Evolutionary conservation across 2,888 invertebrate genomes (phyloP), one percentile per base, ranked within the genome.

Genomic region (Stenichneumon culpator): DNA sequence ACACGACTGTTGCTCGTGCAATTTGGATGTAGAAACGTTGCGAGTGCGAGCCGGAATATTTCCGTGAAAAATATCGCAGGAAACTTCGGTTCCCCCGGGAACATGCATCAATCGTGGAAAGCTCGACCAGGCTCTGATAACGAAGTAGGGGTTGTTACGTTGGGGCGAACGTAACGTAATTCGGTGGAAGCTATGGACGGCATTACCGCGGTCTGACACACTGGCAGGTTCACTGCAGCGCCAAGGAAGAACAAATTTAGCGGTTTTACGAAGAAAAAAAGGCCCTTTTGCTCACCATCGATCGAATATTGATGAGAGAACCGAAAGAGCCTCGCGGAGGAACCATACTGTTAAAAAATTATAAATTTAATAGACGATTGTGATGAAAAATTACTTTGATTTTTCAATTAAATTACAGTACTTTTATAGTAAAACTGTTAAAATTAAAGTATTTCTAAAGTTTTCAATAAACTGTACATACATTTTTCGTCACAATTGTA

Each of bases 251-350:
- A 19, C 16, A n/a, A 14, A 79, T 39, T 32, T 32, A 32, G 44
- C 5, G 44, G n/a, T 69, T 25, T 28, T 9, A 36, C 25, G 11
- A 7, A 6, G 32, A 1, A 39, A 39, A 39, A 11, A 11, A 19
- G 6, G 9, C 11, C 19, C 47, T 60, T 19, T 69, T 60, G 47
- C 22, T 70, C 69, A 16, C 9, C 11, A 25, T 69, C 69, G 32
- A 78, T 70, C 63, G 50, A 70, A 70, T 77, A 77, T 82, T 32
- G 77, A 77, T 54, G 52, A 77, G 65, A 9, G 52, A 32, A 25
- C 22, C n/a, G 63, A 75, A 75, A 57, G 28, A 52, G 6, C 75
- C 7, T 6, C 4, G 50, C 19, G 44, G n/a, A 14, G 32, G 16
- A 25, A 16, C 57, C 39, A 36, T 69, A 6, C 32, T 32, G 32